Conservation (phyloP, 2,113 vertebrate genomes). For the Perognathus longimembris region DNA sequence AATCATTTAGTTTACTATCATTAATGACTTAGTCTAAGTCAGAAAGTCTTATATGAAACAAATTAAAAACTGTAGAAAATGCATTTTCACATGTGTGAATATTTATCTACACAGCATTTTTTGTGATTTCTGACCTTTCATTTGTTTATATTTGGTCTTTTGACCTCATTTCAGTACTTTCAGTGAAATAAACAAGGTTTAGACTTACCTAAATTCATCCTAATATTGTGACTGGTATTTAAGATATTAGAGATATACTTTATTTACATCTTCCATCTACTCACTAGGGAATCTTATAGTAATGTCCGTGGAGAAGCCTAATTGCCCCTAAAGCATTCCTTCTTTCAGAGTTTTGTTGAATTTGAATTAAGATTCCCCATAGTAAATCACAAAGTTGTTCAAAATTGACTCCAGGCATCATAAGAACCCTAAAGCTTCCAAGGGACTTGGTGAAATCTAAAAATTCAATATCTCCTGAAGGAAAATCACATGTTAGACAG, state of each 20-base stretch:
- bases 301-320: slow-evolving; percentile 80
- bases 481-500: slow-evolving; percentile 85
- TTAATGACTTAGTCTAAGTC: neutral
- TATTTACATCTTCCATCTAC: slow-evolving; percentile 83
- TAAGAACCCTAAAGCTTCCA: slow-evolving; percentile 89
- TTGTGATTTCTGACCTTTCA: neutral
- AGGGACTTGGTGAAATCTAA: slow-evolving; percentile 86
- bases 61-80: neutral
- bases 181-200: neutral
- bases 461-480: slow-evolving; percentile 86
- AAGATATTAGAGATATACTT: slow-evolving; percentile 73
- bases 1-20: neutral
- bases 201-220: neutral
- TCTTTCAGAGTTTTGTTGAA: slow-evolving; percentile 85
- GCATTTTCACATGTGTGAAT: no score
- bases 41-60: neutral
- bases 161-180: neutral
- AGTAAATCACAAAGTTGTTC: slow-evolving; percentile 86
- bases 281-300: slow-evolving; percentile 72
- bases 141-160: neutral
- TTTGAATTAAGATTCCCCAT: slow-evolving; percentile 87
- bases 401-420: slow-evolving; percentile 86
- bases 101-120: neutral
- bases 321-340: slow-evolving; percentile 80
- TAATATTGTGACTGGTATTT: neutral